Conservation (phyloP, 2,797 vertebrate genomes). For the Mormyrus hasselquistii region DNA sequence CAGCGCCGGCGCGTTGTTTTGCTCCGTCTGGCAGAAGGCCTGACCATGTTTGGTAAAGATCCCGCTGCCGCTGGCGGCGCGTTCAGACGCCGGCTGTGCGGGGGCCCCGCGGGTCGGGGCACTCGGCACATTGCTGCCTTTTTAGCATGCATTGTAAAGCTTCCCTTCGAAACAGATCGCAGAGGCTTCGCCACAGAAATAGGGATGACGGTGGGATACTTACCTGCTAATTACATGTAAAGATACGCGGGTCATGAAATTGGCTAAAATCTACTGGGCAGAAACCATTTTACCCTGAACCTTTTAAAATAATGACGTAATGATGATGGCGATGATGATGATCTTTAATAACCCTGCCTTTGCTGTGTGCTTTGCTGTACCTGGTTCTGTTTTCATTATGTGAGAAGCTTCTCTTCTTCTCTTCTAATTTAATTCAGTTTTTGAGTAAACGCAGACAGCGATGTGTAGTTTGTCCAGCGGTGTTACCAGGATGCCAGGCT, state of each 20-base stretch:
- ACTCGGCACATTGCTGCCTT: background rate
- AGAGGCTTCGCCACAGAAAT: background rate
- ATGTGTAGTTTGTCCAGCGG: background rate
- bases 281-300: background rate
- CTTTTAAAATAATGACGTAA: background rate
- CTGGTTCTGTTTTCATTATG: background rate
- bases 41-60: slow-evolving; percentile 71
- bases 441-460: background rate
- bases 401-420: background rate
- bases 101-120: slow-evolving; percentile 29
- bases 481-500: background rate
- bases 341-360: background rate
- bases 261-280: background rate
- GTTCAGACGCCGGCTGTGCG: slow-evolving; percentile 46
- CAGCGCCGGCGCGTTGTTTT: slow-evolving; percentile 51
- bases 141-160: background rate
- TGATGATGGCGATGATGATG: background rate
- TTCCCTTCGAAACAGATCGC: background rate
- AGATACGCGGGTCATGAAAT: background rate
- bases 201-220: background rate
- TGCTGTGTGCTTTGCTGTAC: background rate
- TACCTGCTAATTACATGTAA: background rate
- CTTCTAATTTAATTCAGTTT: background rate
- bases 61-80: slow-evolving; percentile 21
- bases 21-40: slow-evolving; percentile 55